Base-by-base conservation (phyloP, 2,113 vertebrate species). In the Cacatua alba region DNA sequence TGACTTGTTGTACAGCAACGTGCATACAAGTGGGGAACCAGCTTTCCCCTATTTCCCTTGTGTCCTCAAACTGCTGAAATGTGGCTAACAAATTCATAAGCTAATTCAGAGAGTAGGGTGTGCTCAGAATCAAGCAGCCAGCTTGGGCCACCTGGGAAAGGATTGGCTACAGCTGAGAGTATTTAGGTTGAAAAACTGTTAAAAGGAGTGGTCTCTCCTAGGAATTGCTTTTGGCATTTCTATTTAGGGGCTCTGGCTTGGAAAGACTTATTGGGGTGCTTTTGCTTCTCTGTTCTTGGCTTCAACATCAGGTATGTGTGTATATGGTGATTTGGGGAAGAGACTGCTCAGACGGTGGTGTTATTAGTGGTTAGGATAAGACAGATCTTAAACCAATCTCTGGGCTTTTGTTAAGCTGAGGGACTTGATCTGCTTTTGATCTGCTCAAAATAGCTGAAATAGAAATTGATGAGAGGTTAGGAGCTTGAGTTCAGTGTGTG, bases 181-280 rank as follows among this genome's bases (percentile, higher is more conserved):
- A 13, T 16, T 91, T 76, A 49, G 28, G 46, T 13, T 5, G 8
- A 44, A 52, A 70, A 64, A 3, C 26, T 41, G 4, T 41, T 39
- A 39, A 43, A 51, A 41, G 57, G 63, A 35, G 35, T 52, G 79
- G 59, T 13, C 17, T 11, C 6, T 3, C 10, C 4, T 6, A 12
- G 28, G 51, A 9, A 4, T 3, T 41, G 46, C 5, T 39, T 20
- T 10, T 13, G 39, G n/a, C 0, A 2, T 21, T 21, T 2, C 6
- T 19, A 0, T 13, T 28, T 3, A 8, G 18, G 19, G 23, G 5
- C 6, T 78, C 17, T 13, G 25, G 0, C 3, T 19, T 63, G 19
- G 31, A 28, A 14, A 14, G 63, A 6, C 13, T 28, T 10, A 1
- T 0, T 39, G 55, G 13, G 44, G 7, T 0, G 1, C 23, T 33